Percentiles rank a stretch among this genome's conserved stretches.
Evolutionary conservation across 1,140 invertebrate genomes (phyloP).

Genomic region (Daktulosphaira vitifoliae): DNA sequence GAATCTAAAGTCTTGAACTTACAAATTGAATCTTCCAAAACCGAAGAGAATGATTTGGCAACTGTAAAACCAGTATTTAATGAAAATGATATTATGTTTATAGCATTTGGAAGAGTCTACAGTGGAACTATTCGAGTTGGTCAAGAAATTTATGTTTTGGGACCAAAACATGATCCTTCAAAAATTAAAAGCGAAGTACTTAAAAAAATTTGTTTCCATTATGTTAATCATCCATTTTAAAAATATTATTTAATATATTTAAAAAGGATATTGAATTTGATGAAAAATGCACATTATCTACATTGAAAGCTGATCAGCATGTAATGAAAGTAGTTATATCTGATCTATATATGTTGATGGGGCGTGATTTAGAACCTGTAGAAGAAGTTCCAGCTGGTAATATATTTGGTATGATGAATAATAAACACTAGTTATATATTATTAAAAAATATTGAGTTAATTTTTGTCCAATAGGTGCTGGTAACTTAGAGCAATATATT

Average conservation of each 20-base stretch:
- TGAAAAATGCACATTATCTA: slow-evolving; percentile 52
- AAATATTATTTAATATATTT: background rate
- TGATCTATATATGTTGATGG: slow-evolving; percentile 86
- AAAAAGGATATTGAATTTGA: slow-evolving; percentile 44
- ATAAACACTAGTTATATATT: too few species aligned
- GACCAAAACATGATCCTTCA: slow-evolving; percentile 80
- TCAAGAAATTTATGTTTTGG: slow-evolving; percentile 68
- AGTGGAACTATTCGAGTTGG: slow-evolving; percentile 75
- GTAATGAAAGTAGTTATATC: slow-evolving; percentile 54
- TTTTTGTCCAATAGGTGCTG: slow-evolving; percentile 53
- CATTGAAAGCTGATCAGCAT: slow-evolving; percentile 57
- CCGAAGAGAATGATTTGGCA: background rate
- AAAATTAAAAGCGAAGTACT: slow-evolving; percentile 47
- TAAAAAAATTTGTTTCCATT: too few species aligned
- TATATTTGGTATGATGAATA: slow-evolving; percentile 56
- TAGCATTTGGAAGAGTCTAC: slow-evolving; percentile 90
- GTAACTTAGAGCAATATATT: slow-evolving; percentile 74
- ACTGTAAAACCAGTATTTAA: slow-evolving; percentile 10
- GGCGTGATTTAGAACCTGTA: slow-evolving; percentile 75
- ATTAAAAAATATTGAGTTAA: too few species aligned
- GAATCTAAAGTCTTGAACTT: background rate
- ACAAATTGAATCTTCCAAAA: background rate
- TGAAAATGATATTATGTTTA: slow-evolving; percentile 58
- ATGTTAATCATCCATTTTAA: too few species aligned
- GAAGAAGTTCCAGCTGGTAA: slow-evolving; percentile 78